phyloP scores from a whole-genome alignment of 2,797 vertebrate genomes.

The Phylloscopus collybita region DNA sequence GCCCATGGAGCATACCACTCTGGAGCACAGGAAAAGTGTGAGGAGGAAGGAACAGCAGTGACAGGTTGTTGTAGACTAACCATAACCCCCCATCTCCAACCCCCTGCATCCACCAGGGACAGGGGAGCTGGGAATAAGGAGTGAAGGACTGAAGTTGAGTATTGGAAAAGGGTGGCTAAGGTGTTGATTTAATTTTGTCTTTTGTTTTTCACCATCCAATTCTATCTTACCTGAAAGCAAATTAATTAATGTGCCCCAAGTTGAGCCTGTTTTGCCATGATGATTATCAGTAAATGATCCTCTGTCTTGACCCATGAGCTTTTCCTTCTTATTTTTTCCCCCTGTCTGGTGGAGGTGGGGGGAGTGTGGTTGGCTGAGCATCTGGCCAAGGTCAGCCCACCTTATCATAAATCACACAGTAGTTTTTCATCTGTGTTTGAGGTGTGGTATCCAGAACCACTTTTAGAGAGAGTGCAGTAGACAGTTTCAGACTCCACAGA shows the following conservation, averaged over 20 bases:
- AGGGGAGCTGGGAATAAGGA: neutral
- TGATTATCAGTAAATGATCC: neutral
- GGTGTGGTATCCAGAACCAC: neutral
- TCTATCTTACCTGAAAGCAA: neutral
- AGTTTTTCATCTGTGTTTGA: neutral
- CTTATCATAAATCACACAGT: neutral
- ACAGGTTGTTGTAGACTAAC: neutral
- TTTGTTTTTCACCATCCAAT: neutral
- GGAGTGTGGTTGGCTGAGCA: neutral
- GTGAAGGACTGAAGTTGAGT: neutral
- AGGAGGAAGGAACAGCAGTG: neutral
- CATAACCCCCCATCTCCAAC: neutral
- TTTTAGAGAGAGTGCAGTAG: neutral
- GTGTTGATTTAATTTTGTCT: neutral
- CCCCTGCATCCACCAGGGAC: neutral
- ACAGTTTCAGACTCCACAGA: neutral
- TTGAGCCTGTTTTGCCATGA: neutral
- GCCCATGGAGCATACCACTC: neutral
- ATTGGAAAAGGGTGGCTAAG: neutral
- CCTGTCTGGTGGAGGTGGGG: neutral
- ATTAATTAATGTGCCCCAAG: neutral
- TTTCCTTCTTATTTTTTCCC: neutral
- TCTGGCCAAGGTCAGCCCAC: neutral
- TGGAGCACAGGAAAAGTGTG: rapidly evolving
- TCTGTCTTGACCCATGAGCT: neutral